Conservation (phyloP, 1,140 invertebrate species). For the Lamellibrachia luymesi region DNA sequence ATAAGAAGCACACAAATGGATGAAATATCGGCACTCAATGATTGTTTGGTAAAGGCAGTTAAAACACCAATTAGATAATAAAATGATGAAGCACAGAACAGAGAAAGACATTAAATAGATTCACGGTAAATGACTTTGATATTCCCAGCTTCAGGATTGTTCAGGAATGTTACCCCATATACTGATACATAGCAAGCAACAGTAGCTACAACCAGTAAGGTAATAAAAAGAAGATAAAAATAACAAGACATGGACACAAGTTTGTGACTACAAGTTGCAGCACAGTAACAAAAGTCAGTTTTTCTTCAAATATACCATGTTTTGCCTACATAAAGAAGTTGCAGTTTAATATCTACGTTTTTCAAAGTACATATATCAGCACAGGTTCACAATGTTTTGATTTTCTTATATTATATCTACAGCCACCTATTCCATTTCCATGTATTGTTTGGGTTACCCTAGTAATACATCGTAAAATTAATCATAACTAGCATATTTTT, state of each 20-base stretch:
- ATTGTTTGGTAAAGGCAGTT: neutral
- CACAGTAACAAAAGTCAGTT: too few species aligned
- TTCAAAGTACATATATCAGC: too few species aligned
- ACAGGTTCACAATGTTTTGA: too few species aligned
- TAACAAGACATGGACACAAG: neutral
- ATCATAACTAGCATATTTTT: too few species aligned
- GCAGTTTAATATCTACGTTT: too few species aligned
- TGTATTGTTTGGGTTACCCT: too few species aligned
- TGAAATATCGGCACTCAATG: neutral
- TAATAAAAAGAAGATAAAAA: neutral
- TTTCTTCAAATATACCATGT: too few species aligned
- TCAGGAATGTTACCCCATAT: neutral
- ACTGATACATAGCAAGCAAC: neutral
- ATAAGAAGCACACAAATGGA: neutral
- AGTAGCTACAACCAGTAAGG: neutral
- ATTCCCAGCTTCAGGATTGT: neutral
- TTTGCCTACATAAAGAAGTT: too few species aligned
- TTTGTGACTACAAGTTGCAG: too few species aligned
- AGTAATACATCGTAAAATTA: too few species aligned
- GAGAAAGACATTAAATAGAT: neutral
- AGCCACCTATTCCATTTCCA: too few species aligned
- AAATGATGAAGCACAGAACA: neutral
- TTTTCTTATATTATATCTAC: too few species aligned
- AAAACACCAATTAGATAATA: neutral
- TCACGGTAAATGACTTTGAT: neutral